phyloP scores from a whole-genome alignment of 2,113 vertebrate genomes.

The Motacilla tschutschensis region DNA sequence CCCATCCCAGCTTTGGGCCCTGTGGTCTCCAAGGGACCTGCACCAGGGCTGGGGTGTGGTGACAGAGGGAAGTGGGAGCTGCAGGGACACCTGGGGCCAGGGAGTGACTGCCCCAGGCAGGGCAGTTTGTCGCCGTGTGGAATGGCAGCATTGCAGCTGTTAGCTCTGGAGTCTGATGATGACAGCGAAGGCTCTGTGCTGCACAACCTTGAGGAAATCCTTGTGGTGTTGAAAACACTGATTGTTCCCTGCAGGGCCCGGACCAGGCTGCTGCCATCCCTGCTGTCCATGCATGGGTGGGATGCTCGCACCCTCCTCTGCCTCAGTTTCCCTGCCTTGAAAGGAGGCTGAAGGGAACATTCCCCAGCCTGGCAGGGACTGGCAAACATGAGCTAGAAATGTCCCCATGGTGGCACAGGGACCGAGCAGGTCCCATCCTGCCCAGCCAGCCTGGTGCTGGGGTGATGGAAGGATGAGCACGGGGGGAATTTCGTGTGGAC shows the following conservation, averaged over 20 bases:
- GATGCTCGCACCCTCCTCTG: neutral
- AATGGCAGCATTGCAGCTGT: neutral
- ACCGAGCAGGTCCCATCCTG: neutral
- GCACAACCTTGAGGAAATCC: neutral
- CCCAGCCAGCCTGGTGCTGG: neutral
- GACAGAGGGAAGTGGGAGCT: neutral
- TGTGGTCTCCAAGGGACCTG: rapidly evolving
- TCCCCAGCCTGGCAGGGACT: neutral
- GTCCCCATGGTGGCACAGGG: rapidly evolving
- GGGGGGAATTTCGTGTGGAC: rapidly evolving
- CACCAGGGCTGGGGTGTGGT: neutral
- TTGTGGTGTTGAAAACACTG: neutral
- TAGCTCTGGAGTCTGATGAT: neutral
- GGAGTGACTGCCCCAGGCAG: neutral
- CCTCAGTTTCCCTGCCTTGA: slow-evolving; percentile 24
- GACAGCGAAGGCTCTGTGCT: neutral
- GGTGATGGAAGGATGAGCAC: rapidly evolving
- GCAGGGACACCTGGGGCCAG: neutral
- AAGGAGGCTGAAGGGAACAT: neutral
- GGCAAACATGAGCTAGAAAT: neutral
- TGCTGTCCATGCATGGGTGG: rapidly evolving
- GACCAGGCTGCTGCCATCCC: neutral
- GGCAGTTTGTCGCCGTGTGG: neutral
- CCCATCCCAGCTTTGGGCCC: neutral
- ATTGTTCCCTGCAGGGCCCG: neutral